Base-by-base conservation (phyloP, 1,140 invertebrate genomes). In the Portunus trituberculatus region DNA sequence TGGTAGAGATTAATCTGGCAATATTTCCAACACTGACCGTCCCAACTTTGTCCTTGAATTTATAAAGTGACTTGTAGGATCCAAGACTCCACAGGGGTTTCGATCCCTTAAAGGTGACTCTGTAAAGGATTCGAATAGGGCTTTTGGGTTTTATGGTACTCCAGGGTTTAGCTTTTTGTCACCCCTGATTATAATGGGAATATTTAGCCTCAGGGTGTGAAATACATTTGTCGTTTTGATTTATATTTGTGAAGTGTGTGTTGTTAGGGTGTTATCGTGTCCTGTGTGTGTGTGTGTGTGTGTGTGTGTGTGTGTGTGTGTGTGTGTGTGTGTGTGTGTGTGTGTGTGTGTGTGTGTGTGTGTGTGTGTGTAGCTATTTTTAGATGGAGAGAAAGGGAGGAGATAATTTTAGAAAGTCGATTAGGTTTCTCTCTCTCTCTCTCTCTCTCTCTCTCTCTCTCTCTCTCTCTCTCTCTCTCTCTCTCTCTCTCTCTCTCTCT, bases 1-100 rank as follows among this genome's bases (percentile, higher is more conserved):
- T 4, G 59, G 32, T 4, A 10, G 67, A 92, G 67, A 92, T 82
- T 92, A 83, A 83, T 92, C 91, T 83, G 39, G 67, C 91, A 82
- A 92, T 83, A 83, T 92, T 39, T 83, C 31, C 91, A 45, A 91
- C 28, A 52, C 89, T 25, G 32, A 45, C 89, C 89, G 12, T 59
- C 32, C 31, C 25, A 6, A 10, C 46, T 25, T 46, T 48, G 46
- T 48, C 46, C 89, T 91, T 91, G 89, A 52, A n/a, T 14, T 91
- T 46, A 91, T 91, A 91, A 48, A 29, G 28, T 88, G 31, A 46
- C 86, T 88, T 12, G 12, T 25, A 88, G 31, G 86, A 88, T 32
- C 45, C 10, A 31, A 20, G 31, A 32, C 86, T 46, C 32, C 29
- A 25, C 45, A 10, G 31, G 45, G 16, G 45, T 88, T 88, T 45